These are phyloP conservation scores for Yponomeuta plumbellus DNA, from an alignment of 2,888 invertebrate species.

Conservation along the genomic window DNA sequence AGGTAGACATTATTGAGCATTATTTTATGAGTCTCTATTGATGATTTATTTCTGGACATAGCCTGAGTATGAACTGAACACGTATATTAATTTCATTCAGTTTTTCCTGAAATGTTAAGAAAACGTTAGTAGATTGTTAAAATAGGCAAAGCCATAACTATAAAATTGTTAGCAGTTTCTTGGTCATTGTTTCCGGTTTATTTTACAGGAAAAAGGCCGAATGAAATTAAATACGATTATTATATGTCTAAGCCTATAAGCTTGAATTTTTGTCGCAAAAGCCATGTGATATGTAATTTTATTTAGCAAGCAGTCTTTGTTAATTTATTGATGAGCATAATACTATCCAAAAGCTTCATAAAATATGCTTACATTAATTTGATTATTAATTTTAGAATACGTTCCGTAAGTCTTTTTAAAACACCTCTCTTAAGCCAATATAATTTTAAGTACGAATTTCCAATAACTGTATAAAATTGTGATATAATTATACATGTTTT, in stretches of 20 bases:
- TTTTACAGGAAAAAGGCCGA: no score
- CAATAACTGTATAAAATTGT: neutral
- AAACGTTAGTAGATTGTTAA: no score
- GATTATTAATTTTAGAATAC: neutral
- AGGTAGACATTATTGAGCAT: conserved; percentile 50
- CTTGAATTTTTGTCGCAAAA: neutral
- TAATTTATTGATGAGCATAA: neutral
- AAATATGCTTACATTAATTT: neutral
- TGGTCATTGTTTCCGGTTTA: no score
- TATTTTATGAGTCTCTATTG: conserved; percentile 18
- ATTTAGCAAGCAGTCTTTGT: conserved; percentile 29
- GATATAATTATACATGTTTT: neutral
- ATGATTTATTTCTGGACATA: neutral
- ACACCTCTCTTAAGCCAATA: neutral
- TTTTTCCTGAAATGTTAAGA: no score
- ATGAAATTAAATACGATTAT: no score
- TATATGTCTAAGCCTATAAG: neutral
- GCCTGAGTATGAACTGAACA: neutral
- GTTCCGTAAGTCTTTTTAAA: neutral
- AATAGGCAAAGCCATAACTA: no score
- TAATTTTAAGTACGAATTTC: neutral
- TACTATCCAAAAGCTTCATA: no score
- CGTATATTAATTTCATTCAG: no score
- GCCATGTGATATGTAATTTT: neutral
- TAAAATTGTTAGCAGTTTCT: no score